Conservation (phyloP, 2,113 vertebrate species). For the Actenoides lindsayi region DNA sequence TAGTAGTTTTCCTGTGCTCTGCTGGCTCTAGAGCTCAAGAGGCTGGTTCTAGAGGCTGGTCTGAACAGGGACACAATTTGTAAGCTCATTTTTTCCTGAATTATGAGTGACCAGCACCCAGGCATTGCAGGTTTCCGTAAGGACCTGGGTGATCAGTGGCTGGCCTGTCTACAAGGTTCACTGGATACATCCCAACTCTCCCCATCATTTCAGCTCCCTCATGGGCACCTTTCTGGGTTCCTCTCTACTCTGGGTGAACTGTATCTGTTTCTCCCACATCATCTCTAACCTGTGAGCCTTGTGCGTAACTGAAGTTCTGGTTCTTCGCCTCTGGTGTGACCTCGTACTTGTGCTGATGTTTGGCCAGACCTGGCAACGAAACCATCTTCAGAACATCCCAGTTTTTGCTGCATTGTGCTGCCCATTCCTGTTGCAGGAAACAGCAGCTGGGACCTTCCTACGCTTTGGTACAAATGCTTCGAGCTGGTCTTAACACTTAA, state of each 20-base stretch:
- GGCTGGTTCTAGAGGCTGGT: background rate
- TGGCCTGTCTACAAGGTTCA: background rate
- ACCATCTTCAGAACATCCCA: too few relatives aligned
- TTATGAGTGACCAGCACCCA: background rate
- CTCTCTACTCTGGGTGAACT: background rate
- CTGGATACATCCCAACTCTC: fast-evolving
- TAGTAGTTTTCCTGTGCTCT: background rate
- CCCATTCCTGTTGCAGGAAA: background rate
- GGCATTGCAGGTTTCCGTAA: too few relatives aligned
- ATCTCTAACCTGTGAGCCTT: background rate
- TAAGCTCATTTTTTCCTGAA: background rate
- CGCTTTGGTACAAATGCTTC: background rate
- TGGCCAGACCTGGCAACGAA: background rate
- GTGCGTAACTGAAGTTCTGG: too few relatives aligned
- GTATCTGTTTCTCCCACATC: background rate
- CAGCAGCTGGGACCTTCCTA: background rate
- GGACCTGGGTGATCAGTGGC: background rate
- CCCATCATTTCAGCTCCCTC: background rate
- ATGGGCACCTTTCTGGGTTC: background rate
- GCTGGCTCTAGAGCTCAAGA: background rate
- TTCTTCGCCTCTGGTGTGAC: background rate
- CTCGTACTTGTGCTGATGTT: background rate
- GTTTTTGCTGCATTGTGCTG: background rate
- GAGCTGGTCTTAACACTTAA: background rate
- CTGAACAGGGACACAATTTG: background rate